Percentiles rank a stretch among this genome's conserved stretches.
Evolutionary conservation across 2,888 invertebrate genomes (phyloP).

Genomic region (Lasius platythorax): DNA sequence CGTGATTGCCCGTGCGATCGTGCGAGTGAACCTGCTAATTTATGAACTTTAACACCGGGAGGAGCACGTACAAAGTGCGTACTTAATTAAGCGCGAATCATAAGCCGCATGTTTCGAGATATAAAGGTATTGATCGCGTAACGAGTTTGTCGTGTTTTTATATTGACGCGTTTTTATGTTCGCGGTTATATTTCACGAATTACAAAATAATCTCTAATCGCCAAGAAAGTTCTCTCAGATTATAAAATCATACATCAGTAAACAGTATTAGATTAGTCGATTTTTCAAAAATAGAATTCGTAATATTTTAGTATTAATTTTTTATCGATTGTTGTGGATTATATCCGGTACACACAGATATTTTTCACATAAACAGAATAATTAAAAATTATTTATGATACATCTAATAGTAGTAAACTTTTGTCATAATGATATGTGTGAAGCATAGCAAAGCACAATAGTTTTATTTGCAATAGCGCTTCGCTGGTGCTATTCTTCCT

Average conservation of each 20-base stretch:
- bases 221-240: not conserved
- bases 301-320: not conserved
- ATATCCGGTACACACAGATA: not conserved
- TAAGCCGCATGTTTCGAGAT: not conserved
- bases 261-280: not conserved
- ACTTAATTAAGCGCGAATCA: constrained; percentile 28
- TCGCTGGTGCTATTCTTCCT: constrained; percentile 16
- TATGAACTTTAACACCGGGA: constrained; percentile 51
- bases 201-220: not conserved
- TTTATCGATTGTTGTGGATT: not conserved
- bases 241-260: not conserved
- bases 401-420: not conserved
- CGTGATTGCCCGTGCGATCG: constrained; percentile 56
- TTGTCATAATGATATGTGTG: too few species aligned
- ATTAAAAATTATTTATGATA: not conserved
- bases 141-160: not conserved
- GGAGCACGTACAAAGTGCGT: constrained; percentile 13
- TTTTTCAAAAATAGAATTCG: not conserved
- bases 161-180: not conserved
- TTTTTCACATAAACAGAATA: not conserved
- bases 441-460: not conserved
- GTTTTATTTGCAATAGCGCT: constrained; percentile 25
- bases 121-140: not conserved
- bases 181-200: not conserved
- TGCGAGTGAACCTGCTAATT: constrained; percentile 62